Evolutionary conservation across 2,888 invertebrate species (phyloP).

Genomic region (Drosophila pseudotakahashii): DNA sequence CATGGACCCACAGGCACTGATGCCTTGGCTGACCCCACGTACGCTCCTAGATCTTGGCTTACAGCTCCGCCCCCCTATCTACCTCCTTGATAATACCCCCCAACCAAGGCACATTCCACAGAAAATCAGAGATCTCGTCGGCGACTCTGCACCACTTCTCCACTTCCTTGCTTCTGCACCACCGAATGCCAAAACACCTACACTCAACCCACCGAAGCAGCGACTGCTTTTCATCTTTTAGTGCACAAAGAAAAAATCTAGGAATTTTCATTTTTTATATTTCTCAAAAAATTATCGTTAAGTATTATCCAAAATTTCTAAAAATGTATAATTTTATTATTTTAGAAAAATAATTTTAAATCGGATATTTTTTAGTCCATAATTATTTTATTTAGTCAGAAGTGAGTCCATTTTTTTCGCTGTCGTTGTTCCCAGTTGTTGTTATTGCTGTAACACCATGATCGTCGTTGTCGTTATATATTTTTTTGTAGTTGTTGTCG

Average conservation of each 20-base stretch:
- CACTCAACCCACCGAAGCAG: conserved; percentile 58
- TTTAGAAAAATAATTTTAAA: not conserved
- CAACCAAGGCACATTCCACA: conserved; percentile 73
- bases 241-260: conserved; percentile 1
- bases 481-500: conserved; percentile 53
- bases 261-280: not conserved
- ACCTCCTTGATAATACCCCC: conserved; percentile 16
- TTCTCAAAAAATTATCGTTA: not conserved
- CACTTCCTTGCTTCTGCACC: conserved; percentile 28
- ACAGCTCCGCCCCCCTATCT: conserved; percentile 5
- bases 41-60: conserved; percentile 57
- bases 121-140: conserved; percentile 26
- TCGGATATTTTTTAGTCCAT: not conserved
- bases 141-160: conserved; percentile 16
- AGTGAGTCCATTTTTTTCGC: conserved; percentile 1
- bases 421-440: conserved; percentile 23
- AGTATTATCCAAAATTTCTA: too few relatives aligned
- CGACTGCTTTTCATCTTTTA: conserved; percentile 38
- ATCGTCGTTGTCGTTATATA: conserved; percentile 41
- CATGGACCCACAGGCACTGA: conserved; percentile 47
- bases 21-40: conserved; percentile 72
- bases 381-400: too few relatives aligned
- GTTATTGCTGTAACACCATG: conserved; percentile 47
- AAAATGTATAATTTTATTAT: too few relatives aligned
- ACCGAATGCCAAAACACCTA: conserved; percentile 76